phyloP scores from a whole-genome alignment of 2,113 vertebrate species.

The Zosterops borbonicus region DNA sequence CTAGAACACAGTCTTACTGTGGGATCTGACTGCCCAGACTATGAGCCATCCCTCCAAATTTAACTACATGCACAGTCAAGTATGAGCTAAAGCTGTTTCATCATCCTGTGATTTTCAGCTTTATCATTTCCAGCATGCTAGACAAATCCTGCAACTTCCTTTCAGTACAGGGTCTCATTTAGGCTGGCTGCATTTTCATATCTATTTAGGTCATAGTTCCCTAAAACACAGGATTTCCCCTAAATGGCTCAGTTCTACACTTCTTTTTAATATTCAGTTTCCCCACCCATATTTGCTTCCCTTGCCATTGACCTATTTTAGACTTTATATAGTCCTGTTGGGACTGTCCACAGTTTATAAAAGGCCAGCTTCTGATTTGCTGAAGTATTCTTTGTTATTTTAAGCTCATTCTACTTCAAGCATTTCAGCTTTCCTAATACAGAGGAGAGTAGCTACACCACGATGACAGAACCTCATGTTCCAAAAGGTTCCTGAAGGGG shows the following conservation, averaged over 20 bases:
- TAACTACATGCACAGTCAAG: slow-evolving; percentile 44
- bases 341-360: background rate
- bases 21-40: slow-evolving; percentile 56
- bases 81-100: slow-evolving; percentile 35
- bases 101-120: slow-evolving; percentile 21
- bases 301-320: background rate
- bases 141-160: slow-evolving; percentile 40
- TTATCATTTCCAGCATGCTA: background rate
- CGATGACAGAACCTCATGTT: background rate
- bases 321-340: background rate
- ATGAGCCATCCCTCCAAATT: slow-evolving; percentile 63
- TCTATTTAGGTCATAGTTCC: background rate
- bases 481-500: background rate
- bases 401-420: background rate
- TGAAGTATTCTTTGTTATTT: slow-evolving; percentile 33
- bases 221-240: slow-evolving; percentile 17
- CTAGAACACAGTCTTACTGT: slow-evolving; percentile 45
- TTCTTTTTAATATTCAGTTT: background rate
- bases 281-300: slow-evolving; percentile 2
- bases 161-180: background rate
- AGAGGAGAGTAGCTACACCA: background rate
- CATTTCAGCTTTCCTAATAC: background rate
- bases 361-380: background rate
- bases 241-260: background rate
- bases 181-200: background rate